These are phyloP conservation scores for Enteromius anoplus DNA, from an alignment of 2,797 vertebrate genomes.

Conservation along the genomic window DNA sequence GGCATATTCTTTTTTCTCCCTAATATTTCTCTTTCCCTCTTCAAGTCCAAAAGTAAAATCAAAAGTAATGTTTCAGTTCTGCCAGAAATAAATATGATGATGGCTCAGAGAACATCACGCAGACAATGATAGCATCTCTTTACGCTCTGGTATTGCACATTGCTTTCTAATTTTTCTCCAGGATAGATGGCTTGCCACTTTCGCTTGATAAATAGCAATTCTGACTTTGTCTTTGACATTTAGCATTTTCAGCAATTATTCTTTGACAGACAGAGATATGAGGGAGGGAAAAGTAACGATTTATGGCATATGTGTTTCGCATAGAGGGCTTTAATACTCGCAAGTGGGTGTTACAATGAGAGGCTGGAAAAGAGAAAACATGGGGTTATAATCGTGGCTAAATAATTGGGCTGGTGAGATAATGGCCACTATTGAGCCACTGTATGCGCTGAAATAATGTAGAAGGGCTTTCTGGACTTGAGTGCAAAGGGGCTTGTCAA, in stretches of 20 bases:
- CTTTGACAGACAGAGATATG: slow-evolving; percentile 1
- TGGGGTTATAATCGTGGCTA: slow-evolving; percentile 25
- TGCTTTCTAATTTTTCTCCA: slow-evolving; percentile 12
- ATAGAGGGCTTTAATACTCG: slow-evolving; percentile 1
- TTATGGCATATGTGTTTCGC: slow-evolving; percentile 8
- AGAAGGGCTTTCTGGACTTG: background rate
- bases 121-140: slow-evolving; percentile 21
- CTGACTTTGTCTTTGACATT: slow-evolving; percentile 42
- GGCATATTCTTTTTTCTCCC: no score
- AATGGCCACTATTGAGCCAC: slow-evolving; percentile 11
- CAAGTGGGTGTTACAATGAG: background rate
- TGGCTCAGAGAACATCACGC: background rate
- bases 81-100: background rate
- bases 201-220: slow-evolving; percentile 35
- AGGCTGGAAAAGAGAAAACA: background rate
- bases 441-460: slow-evolving; percentile 1
- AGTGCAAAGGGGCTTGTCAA: slow-evolving; percentile 38
- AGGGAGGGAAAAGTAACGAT: background rate
- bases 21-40: no score
- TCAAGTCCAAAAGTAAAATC: background rate
- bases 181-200: slow-evolving; percentile 9
- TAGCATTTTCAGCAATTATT: slow-evolving; percentile 31
- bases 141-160: slow-evolving; percentile 13
- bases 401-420: slow-evolving; percentile 15
- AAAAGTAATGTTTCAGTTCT: slow-evolving; percentile 1